phyloP scores from a whole-genome alignment of 2,113 vertebrate genomes.

The Aviceda subcristata region DNA sequence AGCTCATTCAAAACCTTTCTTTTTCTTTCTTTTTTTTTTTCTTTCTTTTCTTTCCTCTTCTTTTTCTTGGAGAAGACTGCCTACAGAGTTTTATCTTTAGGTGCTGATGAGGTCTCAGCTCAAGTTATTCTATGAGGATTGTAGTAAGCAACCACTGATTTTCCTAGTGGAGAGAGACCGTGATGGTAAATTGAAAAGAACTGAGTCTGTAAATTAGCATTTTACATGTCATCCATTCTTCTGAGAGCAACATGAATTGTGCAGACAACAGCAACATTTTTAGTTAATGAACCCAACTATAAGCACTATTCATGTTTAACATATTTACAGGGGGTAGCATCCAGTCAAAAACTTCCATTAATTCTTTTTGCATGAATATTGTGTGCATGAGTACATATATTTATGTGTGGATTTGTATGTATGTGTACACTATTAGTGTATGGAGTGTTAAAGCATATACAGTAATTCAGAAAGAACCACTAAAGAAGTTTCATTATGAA shows the following conservation, averaged over 20 bases:
- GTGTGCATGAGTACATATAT: not conserved
- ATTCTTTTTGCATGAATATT: constrained; percentile 33
- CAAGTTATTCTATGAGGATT: not conserved
- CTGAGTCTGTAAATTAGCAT: not conserved
- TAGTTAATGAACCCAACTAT: not conserved
- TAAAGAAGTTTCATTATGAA: constrained; percentile 1
- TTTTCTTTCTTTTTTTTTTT: no score
- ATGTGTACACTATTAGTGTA: not conserved
- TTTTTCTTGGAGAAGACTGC: not conserved
- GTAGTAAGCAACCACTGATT: not conserved
- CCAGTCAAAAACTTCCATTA: constrained; percentile 49
- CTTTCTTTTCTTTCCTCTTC: no score
- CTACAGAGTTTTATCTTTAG: not conserved
- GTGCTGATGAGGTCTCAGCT: not conserved
- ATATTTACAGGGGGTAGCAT: constrained; percentile 10
- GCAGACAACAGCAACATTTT: constrained; percentile 7
- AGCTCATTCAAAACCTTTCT: not conserved
- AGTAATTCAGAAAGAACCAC: not conserved
- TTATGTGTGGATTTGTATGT: not conserved
- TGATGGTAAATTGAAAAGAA: not conserved
- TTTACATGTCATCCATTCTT: not conserved
- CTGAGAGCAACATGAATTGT: not conserved
- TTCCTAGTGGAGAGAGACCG: not conserved
- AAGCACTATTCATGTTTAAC: not conserved
- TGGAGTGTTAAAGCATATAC: not conserved